phyloP scores from a whole-genome alignment of 2,113 vertebrate genomes.

The Pseudopipra pipra region DNA sequence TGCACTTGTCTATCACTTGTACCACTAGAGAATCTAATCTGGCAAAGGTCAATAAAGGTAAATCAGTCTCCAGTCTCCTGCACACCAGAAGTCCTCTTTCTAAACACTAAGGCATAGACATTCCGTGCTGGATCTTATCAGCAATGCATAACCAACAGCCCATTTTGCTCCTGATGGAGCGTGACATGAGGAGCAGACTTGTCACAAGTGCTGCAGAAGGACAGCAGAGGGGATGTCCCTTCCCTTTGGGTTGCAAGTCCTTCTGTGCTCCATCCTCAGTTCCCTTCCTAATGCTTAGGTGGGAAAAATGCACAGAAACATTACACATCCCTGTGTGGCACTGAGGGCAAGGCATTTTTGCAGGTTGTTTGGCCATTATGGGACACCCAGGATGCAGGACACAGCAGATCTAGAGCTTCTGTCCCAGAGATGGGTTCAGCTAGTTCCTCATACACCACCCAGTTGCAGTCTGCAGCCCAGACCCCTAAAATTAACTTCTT shows the following conservation, averaged over 20 bases:
- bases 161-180: neutral
- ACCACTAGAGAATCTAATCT: neutral
- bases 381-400: neutral
- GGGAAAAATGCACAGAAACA: neutral
- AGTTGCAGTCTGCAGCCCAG: neutral
- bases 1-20: neutral
- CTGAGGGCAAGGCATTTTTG: rapidly evolving
- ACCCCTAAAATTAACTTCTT: neutral
- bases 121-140: neutral
- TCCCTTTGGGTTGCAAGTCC: neutral
- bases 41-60: neutral
- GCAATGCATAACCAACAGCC: neutral
- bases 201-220: neutral
- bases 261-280: neutral
- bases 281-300: neutral
- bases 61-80: neutral
- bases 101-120: neutral
- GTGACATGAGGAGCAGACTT: neutral
- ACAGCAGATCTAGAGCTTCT: neutral
- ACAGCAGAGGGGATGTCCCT: neutral
- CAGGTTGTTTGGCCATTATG: neutral
- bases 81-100: neutral
- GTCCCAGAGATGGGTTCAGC: neutral
- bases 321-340: neutral
- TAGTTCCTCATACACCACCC: neutral